Evolutionary conservation across 2,797 vertebrate species (phyloP), one percentile per base, ranked within the genome.

Genomic region (Pseudomugil gertrudae): DNA sequence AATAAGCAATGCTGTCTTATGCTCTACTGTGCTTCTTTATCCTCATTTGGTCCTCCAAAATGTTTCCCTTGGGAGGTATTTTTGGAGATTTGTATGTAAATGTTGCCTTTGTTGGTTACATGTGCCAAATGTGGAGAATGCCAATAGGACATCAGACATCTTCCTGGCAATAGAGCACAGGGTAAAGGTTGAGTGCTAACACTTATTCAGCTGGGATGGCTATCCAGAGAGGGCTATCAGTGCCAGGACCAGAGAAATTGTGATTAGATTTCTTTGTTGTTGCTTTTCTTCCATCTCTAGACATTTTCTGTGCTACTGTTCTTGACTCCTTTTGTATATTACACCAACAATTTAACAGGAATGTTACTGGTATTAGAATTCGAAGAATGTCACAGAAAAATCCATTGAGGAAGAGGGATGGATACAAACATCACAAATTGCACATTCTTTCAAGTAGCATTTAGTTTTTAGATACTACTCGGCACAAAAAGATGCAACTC

Each of bases 161-260:
- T 84, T 85, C 81, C 79, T 35, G 66, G 73, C 79, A 87, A 80
- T 68, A 51, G 72, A 73, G 77, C 63, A 73, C 70, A 76, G 79
- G 74, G 64, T 69, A 69, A 75, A 83, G 82, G 84, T 85, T 84
- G 84, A 87, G 89, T 84, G 89, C 79, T 72, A 86, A 84, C 88
- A 89, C 90, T 92, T 91, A 91, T 92, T 92, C 87, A 87, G 83
- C 83, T 88, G 84, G 89, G 88, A 91, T 90, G 87, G 85, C 84
- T 83, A 85, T 92, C 84, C 76, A 2, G 81, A 86, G 84, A 84
- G 82, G 87, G 78, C 85, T 79, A 86, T 84, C 54, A n/a, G 67
- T 77, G 75, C 72, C 63, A 38, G 71, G 84, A 71, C 80, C 81
- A 80, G 66, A 88, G 81, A 85, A 84, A 66, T 83, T 74, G 74